Evolutionary conservation across 1,140 invertebrate genomes (phyloP).

Genomic region (Heliconius eleuchia): DNA sequence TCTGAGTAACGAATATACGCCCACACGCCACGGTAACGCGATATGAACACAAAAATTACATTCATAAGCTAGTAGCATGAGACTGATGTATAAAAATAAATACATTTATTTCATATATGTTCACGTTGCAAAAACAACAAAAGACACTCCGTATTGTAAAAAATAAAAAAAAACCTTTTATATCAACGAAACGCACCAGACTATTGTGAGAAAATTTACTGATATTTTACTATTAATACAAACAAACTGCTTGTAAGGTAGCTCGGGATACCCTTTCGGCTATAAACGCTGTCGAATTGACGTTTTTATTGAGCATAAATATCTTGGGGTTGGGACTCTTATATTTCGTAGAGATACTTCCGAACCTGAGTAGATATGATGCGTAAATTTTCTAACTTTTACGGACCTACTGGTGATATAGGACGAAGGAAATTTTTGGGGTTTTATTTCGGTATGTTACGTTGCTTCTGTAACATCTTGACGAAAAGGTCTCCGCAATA

Average conservation of each 20-base stretch:
- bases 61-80: no score
- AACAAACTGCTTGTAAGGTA: constrained; percentile 47
- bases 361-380: constrained; percentile 19
- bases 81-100: not conserved
- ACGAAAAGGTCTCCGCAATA: not conserved
- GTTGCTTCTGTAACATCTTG: not conserved
- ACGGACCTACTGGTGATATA: not conserved
- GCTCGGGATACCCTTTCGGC: constrained; percentile 41
- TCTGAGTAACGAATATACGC: no score
- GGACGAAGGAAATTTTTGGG: not conserved
- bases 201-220: constrained; percentile 34
- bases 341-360: constrained; percentile 42
- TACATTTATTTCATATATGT: not conserved
- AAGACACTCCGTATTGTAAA: not conserved
- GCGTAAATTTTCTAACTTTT: constrained; percentile 11
- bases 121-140: not conserved
- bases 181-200: constrained; percentile 15
- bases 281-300: constrained; percentile 48
- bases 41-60: no score
- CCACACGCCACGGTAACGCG: no score
- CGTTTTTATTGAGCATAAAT: constrained; percentile 53
- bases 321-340: constrained; percentile 39
- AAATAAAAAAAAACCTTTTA: not conserved
- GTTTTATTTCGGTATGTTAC: not conserved
- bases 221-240: constrained; percentile 48